These are phyloP conservation scores for Melanophora roralis DNA, from an alignment of 2,888 invertebrate species.

Conservation along the genomic window DNA sequence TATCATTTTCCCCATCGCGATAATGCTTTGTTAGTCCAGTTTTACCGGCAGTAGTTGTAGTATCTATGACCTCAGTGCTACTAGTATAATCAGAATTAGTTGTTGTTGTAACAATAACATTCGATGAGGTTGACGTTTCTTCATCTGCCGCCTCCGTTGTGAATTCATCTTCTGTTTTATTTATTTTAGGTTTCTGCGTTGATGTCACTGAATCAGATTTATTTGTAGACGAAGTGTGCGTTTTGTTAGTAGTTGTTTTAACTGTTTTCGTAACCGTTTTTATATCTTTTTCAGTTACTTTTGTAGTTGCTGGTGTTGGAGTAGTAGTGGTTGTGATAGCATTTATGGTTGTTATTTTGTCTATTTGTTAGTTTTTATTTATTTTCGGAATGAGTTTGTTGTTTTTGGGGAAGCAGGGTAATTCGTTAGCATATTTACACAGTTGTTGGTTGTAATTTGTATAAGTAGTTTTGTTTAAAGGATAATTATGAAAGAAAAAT, in stretches of 20 bases:
- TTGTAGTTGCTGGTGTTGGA: conserved; percentile 59
- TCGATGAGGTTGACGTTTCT: conserved; percentile 44
- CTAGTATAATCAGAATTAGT: too few species aligned
- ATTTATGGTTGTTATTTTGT: conserved; percentile 67
- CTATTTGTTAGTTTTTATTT: conserved; percentile 57
- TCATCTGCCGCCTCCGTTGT: conserved; percentile 42
- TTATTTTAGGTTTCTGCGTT: conserved; percentile 55
- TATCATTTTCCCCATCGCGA: conserved; percentile 77
- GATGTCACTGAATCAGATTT: conserved; percentile 14
- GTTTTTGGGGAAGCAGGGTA: conserved; percentile 24
- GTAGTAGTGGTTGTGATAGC: conserved; percentile 56
- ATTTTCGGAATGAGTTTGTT: conserved; percentile 33
- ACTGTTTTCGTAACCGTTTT: conserved; percentile 25
- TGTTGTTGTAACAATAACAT: conserved; percentile 32
- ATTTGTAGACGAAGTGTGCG: conserved; percentile 46
- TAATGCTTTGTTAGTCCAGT: conserved; percentile 74
- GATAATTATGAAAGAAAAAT: conserved; percentile 66
- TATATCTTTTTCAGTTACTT: conserved; percentile 34
- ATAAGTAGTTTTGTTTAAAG: conserved; percentile 33
- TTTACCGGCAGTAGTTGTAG: conserved; percentile 63
- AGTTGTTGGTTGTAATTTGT: conserved; percentile 59
- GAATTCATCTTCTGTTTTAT: conserved; percentile 49
- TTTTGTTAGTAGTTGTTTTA: conserved; percentile 29
- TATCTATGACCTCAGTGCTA: too few species aligned
- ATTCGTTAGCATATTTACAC: conserved; percentile 72